phyloP scores from a whole-genome alignment of 64 coral and sea anemone genomes.

The Exaiptasia diaphana region DNA sequence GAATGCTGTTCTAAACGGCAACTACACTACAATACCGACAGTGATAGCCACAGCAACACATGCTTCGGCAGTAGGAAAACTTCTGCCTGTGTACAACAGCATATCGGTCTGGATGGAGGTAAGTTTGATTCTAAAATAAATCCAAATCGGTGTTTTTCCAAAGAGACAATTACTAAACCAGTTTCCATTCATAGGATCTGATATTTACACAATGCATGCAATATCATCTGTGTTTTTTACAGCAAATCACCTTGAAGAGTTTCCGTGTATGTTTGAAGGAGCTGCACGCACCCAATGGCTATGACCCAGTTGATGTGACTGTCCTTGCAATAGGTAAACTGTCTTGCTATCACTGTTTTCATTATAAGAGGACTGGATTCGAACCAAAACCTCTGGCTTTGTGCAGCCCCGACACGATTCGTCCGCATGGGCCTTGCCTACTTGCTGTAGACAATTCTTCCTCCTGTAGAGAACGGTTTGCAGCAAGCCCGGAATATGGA shows the following conservation, averaged over 20 bases:
- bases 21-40: slow-evolving; percentile 25
- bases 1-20: neutral
- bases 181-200: neutral
- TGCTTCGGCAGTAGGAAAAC: neutral
- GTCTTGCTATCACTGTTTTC: no score
- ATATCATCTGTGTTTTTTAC: neutral
- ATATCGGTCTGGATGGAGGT: slow-evolving; percentile 73
- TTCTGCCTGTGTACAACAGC: slow-evolving; percentile 43
- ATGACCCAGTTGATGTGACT: slow-evolving; percentile 32
- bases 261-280: slow-evolving; percentile 54
- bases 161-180: neutral
- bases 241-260: neutral
- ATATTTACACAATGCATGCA: neutral
- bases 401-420: no score
- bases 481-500: no score
- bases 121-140: neutral
- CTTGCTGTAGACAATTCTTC: no score
- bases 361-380: no score
- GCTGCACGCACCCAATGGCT: slow-evolving; percentile 30
- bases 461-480: no score
- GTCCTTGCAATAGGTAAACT: slow-evolving; percentile 30
- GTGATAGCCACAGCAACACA: slow-evolving; percentile 48
- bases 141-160: neutral
- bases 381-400: no score
- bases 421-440: no score